These are phyloP conservation scores for Nymphalis io DNA, from an alignment of 1,140 invertebrate genomes.

Conservation along the genomic window DNA sequence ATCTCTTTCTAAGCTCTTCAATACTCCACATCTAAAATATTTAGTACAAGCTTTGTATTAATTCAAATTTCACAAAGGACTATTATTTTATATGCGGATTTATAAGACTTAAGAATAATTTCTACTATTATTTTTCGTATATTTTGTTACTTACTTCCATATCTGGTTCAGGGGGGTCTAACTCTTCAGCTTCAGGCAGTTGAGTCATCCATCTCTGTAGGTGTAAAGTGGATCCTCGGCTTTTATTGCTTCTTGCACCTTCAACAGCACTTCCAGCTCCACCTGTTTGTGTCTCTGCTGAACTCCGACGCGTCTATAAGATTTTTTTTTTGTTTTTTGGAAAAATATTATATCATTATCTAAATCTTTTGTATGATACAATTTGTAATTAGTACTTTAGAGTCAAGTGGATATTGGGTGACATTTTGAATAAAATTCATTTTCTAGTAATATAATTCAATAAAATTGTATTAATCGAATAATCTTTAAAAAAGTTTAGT, in stretches of 20 bases:
- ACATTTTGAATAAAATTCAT: neutral
- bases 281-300: slow-evolving; percentile 70
- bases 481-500: neutral
- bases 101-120: no score
- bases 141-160: slow-evolving; percentile 64
- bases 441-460: no score
- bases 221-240: slow-evolving; percentile 84
- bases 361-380: neutral
- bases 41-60: slow-evolving; percentile 7
- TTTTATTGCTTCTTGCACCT: slow-evolving; percentile 64
- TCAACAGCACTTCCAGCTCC: slow-evolving; percentile 66
- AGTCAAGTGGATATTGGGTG: slow-evolving; percentile 22
- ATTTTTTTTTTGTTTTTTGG: slow-evolving; percentile 7
- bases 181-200: slow-evolving; percentile 78
- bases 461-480: no score
- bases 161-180: slow-evolving; percentile 70
- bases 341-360: neutral
- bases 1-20: slow-evolving; percentile 84
- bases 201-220: slow-evolving; percentile 87
- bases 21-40: slow-evolving; percentile 84
- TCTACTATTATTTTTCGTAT: neutral
- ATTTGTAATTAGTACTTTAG: slow-evolving; percentile 5
- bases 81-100: no score
- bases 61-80: neutral
- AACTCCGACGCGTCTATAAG: slow-evolving; percentile 68